phyloP scores from a whole-genome alignment of 2,797 vertebrate species.

The Glyptemys insculpta region DNA sequence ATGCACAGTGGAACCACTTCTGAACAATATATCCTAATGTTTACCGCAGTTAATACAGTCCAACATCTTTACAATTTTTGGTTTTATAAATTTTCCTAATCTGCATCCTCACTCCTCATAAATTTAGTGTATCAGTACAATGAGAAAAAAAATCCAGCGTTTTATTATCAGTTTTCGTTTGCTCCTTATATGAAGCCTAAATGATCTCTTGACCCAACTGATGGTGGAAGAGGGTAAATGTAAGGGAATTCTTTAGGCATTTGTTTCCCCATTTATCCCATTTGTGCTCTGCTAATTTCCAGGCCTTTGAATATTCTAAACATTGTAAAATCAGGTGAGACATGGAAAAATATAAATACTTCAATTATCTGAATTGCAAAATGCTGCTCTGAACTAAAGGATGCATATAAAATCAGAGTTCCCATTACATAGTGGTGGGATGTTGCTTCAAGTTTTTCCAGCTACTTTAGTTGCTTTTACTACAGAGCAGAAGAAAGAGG shows the following conservation, averaged over 20 bases:
- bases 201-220: background rate
- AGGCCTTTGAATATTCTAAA: background rate
- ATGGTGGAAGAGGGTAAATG: rapidly evolving
- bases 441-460: background rate
- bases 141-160: background rate
- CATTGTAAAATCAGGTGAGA: background rate
- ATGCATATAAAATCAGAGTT: background rate
- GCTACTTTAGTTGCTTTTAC: background rate
- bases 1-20: background rate
- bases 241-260: background rate
- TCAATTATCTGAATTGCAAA: background rate
- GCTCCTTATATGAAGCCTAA: background rate
- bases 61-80: background rate
- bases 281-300: background rate
- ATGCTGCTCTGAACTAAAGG: background rate
- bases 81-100: background rate
- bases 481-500: background rate
- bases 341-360: background rate
- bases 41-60: background rate
- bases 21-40: background rate
- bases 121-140: background rate
- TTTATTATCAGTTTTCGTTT: background rate
- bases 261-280: background rate
- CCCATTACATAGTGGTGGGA: background rate
- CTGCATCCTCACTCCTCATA: background rate